A percentile compares a stretch with the other conserved stretches of the same genome.
Conservation (phyloP, 2,797 vertebrate genomes). For the Leucoraja ocellata region DNA sequence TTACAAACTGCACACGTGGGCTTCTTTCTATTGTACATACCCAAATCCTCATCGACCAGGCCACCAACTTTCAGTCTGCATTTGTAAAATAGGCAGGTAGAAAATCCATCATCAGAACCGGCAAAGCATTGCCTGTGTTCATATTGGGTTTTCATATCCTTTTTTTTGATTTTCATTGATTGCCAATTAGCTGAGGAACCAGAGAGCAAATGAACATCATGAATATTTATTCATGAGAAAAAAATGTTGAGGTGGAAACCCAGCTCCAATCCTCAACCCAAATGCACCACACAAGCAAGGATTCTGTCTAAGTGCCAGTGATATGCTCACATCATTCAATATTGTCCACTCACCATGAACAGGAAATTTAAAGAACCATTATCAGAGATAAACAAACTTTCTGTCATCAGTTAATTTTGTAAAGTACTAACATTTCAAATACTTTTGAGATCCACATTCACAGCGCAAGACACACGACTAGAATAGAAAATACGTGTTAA, state of each 20-base stretch:
- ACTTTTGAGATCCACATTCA: not conserved
- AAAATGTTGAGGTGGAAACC: not conserved
- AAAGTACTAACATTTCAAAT: not conserved
- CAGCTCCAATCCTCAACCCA: not conserved
- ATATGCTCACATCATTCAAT: not conserved
- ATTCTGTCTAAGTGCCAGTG: not conserved
- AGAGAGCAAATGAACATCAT: not conserved
- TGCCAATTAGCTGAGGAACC: not conserved
- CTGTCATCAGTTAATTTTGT: not conserved
- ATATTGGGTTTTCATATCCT: no score
- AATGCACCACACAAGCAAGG: not conserved
- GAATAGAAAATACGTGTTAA: no score
- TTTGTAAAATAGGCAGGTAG: no score
- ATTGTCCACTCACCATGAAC: not conserved
- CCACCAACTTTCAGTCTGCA: no score
- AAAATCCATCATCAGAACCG: no score
- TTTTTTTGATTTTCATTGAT: no score
- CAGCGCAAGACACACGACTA: not conserved
- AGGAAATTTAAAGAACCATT: not conserved
- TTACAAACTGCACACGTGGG: not conserved
- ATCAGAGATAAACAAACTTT: not conserved
- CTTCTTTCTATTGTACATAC: not conserved
- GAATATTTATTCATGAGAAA: not conserved
- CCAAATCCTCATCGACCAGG: no score
- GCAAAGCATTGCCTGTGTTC: no score